Percentiles rank a stretch among this genome's conserved stretches.
Evolutionary conservation across 1,140 invertebrate genomes (phyloP).

Genomic region (Zaprionus kolodkinae): DNA sequence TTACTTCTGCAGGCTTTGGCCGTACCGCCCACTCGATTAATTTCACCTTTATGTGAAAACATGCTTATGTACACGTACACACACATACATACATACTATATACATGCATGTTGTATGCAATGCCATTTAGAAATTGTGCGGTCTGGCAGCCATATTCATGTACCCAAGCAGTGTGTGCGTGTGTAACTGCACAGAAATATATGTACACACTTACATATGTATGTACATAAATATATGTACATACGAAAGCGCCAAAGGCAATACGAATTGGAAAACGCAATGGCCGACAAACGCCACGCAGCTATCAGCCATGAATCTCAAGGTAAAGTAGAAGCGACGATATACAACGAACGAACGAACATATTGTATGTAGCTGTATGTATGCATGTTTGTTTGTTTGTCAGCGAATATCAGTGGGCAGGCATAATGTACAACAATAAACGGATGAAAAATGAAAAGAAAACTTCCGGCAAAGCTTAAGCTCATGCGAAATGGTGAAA

Average conservation of each 20-base stretch:
- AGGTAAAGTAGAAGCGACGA: conserved; percentile 67
- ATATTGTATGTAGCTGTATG: neutral
- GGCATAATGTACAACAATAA: conserved; percentile 57
- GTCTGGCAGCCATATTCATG: conserved; percentile 42
- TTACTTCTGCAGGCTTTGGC: conserved; percentile 39
- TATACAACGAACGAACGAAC: conserved; percentile 21
- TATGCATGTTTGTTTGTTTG: neutral
- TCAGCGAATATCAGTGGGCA: conserved; percentile 46
- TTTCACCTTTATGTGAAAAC: conserved; percentile 50
- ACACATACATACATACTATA: neutral
- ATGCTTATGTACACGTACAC: conserved; percentile 18
- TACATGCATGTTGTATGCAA: neutral
- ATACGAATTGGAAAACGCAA: conserved; percentile 73
- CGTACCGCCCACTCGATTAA: conserved; percentile 51
- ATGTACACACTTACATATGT: conserved; percentile 18
- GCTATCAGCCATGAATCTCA: conserved; percentile 56
- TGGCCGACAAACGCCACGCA: conserved; percentile 79
- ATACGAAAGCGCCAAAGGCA: conserved; percentile 58
- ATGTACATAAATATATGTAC: neutral
- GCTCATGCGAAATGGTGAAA: conserved; percentile 60
- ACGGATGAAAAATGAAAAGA: conserved; percentile 72
- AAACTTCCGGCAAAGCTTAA: conserved; percentile 77
- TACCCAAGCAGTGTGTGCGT: conserved; percentile 2
- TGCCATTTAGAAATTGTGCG: conserved; percentile 34
- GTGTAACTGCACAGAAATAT: conserved; percentile 8